Conservation (phyloP, 2,113 vertebrate species). For the Hoplias malabaricus region DNA sequence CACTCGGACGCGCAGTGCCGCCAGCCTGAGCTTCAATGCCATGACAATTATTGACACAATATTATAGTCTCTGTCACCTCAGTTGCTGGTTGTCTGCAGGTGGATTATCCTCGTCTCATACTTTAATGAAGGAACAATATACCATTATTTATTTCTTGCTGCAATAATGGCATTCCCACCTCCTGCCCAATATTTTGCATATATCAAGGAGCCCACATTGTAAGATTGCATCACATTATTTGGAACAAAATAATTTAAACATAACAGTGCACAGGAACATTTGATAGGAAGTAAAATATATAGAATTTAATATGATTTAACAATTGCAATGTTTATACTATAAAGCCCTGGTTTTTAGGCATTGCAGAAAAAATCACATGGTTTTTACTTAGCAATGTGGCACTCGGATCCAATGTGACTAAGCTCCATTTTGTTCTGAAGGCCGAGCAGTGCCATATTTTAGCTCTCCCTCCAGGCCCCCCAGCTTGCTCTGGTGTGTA, state of each 20-base stretch:
- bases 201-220: too few species aligned
- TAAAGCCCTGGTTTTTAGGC: not conserved
- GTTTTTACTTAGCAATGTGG: too few species aligned
- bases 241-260: too few species aligned
- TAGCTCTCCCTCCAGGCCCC: not conserved
- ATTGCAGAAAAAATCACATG: too few species aligned
- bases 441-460: not conserved
- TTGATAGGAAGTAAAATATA: too few species aligned
- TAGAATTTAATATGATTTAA: too few species aligned
- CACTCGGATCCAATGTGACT: not conserved
- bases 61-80: not conserved
- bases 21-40: not conserved
- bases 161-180: too few species aligned
- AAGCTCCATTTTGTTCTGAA: not conserved
- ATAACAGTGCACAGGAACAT: too few species aligned
- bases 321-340: too few species aligned
- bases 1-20: not conserved
- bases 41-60: constrained; percentile 10
- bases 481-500: not conserved
- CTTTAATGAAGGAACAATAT: not conserved
- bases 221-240: too few species aligned
- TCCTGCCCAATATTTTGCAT: too few species aligned
- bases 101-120: not conserved
- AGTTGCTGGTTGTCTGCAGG: not conserved
- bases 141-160: too few species aligned